Base-by-base conservation (phyloP, 1,140 invertebrate species). In the Stenopsyche tienmushanensis region DNA sequence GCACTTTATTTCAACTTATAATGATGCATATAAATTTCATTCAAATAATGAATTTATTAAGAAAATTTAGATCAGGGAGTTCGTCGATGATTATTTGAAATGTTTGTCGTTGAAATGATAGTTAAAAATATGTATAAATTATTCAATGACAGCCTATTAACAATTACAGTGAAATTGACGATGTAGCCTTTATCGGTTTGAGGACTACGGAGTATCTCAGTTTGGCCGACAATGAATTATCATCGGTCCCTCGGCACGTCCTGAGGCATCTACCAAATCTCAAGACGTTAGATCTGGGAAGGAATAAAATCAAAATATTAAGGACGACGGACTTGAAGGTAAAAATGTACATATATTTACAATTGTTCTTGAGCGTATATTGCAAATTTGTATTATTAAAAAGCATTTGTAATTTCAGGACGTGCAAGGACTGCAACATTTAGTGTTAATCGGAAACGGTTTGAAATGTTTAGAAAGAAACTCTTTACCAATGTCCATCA, bases 381-480 rank as follows among this genome's bases (percentile, higher is more conserved):
- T 7, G 7, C 20, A 15, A 47, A n/a, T 8, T 47, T 8, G 5
- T 34, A 34, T 34, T 45, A 5, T 39, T 20, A 50, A n/a, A 62
- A 20, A 21, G 49, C 72, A 60, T 62, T 17, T 50, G 13, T 13
- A 39, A 60, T 81, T 80, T 45, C 75, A 89, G 86, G 86, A 86
- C 66, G 84, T 90, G 64, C 84, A 85, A 66, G 79, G 82, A 66
- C 74, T 92, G 25, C 85, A 86, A 68, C 83, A 86, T 71, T 76
- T 93, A 9, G 77, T 90, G 1, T 81, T 93, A 69, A 84, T 86
- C 8, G 86, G 84, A 59, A 92, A 92, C 72, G 82, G 84, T 59
- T 86, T 93, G 66, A 82, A 83, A 1, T 82, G 86, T 45, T 81
- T 91, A 63, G 86, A 89, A 62, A 81, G 82, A 20, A 83, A 84